Base-by-base conservation (phyloP, 2,888 invertebrate species). In the Acrobasis suavella region DNA sequence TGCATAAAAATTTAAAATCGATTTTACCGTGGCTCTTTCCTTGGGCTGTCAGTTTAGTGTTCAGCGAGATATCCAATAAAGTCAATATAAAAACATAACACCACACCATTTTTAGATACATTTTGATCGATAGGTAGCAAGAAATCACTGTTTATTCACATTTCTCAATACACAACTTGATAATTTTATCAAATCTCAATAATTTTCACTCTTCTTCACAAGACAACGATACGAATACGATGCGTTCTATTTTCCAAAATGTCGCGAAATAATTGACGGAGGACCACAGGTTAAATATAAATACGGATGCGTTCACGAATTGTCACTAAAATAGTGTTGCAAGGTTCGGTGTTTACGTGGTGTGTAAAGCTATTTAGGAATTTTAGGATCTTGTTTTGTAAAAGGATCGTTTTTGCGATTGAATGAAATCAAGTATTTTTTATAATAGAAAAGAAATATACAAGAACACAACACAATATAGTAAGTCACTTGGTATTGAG, bases 1-100 rank as follows among this genome's bases (percentile, higher is more conserved):
- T 32, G 37, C 17, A 6, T 42, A 16, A 49, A 65, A 64, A 65
- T 66, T 69, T 72, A 72, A 78, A 84, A 90, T 90, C 87, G 88
- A 90, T 90, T 87, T 94, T 94, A 95, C 95, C 95, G 93, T 95
- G 95, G 91, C 94, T 95, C 88, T 94, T 95, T 89, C 95, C 95
- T 89, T 95, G 95, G 76, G 94, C 94, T 87, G 95, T 94, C 88
- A 95, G 93, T 87, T 94, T 94, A 71, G 94, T 95, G 86, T 95
- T 94, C 76, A 94, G 92, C 72, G 95, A 93, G 83, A 94, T 92
- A 91, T 95, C 94, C 84, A 95, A 88, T 83, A 95, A 92, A 78
- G 94, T 94, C 88, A 95, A 92, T 85, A 94, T 83, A 91, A 95
- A 93, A 87, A 95, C 89, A 88, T 94, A 94, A 93, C 93, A 93